Percentiles rank a stretch among this genome's conserved stretches.
phyloP scores from a whole-genome alignment of 37 sponge, comb jelly and placozoan genomes.

The Halisarca cf. caerulea region DNA sequence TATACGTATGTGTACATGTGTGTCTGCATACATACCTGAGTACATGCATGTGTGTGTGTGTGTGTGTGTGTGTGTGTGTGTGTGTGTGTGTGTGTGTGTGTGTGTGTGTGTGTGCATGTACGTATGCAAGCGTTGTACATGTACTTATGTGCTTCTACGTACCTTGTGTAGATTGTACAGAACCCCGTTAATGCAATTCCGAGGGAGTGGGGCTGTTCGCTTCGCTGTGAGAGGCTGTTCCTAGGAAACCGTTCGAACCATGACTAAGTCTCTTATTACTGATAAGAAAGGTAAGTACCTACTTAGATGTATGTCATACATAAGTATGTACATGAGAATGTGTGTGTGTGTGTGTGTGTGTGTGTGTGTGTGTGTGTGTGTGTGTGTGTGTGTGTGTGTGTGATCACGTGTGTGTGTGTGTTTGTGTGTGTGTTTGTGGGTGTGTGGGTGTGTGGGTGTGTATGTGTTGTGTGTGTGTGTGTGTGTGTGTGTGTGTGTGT shows the following conservation, averaged over 20 bases:
- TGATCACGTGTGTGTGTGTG: constrained; percentile 23
- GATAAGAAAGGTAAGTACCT: not conserved
- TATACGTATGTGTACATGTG: not conserved
- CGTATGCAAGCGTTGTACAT: not conserved
- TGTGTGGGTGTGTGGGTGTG: constrained; percentile 9
- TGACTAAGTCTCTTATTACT: too few relatives aligned
- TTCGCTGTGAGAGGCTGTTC: too few relatives aligned
- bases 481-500: constrained; percentile 9
- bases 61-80: constrained; percentile 26
- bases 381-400: constrained; percentile 39
- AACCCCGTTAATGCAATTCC: too few relatives aligned
- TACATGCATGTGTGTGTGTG: not conserved
- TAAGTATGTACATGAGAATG: constrained; percentile 12
- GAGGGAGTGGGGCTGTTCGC: too few relatives aligned
- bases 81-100: constrained; percentile 18
- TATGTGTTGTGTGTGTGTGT: constrained; percentile 12
- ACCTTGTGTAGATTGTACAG: too few relatives aligned
- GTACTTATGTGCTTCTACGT: not conserved
- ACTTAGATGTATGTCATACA: not conserved
- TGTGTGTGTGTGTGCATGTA: constrained; percentile 34
- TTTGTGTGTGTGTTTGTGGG: constrained; percentile 17
- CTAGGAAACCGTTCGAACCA: too few relatives aligned
- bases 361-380: constrained; percentile 35
- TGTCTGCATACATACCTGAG: not conserved
- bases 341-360: constrained; percentile 20